These are phyloP conservation scores for Parnassius glacialis DNA, from an alignment of 2,888 invertebrate genomes.

Conservation along the genomic window DNA sequence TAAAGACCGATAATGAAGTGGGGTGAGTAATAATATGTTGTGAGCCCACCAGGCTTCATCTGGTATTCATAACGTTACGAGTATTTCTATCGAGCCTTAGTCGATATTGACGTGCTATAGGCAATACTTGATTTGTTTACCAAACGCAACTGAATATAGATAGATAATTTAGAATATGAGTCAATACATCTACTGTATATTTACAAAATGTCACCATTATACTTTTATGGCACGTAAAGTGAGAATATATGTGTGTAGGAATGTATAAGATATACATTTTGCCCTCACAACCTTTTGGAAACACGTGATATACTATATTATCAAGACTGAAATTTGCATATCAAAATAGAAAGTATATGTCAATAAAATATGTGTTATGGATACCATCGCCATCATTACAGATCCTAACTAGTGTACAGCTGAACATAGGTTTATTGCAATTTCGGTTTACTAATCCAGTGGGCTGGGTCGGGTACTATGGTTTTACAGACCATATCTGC, in stretches of 20 bases:
- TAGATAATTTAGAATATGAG: conserved; percentile 19
- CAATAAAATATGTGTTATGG: no score
- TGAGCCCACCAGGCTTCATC: conserved; percentile 47
- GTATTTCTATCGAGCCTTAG: conserved; percentile 45
- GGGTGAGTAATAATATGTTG: conserved; percentile 45
- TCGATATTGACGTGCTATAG: conserved; percentile 40
- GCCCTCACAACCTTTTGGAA: no score
- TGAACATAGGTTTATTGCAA: neutral
- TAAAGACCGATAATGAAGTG: conserved; percentile 63
- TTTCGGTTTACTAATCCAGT: no score
- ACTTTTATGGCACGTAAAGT: no score
- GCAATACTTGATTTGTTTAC: conserved; percentile 40
- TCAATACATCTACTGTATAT: conserved; percentile 23
- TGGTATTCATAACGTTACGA: conserved; percentile 60
- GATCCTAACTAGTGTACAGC: neutral
- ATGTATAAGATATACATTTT: no score
- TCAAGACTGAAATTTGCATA: no score
- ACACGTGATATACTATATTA: no score
- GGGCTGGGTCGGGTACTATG: no score
- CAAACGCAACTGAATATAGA: conserved; percentile 34
- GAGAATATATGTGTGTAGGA: no score
- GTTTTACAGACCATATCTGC: no score
- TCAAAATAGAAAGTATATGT: no score
- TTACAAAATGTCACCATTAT: conserved; percentile 1
- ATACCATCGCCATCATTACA: no score